Evolutionary conservation across 2,113 vertebrate species (phyloP).

Genomic region (Rhineura floridana): DNA sequence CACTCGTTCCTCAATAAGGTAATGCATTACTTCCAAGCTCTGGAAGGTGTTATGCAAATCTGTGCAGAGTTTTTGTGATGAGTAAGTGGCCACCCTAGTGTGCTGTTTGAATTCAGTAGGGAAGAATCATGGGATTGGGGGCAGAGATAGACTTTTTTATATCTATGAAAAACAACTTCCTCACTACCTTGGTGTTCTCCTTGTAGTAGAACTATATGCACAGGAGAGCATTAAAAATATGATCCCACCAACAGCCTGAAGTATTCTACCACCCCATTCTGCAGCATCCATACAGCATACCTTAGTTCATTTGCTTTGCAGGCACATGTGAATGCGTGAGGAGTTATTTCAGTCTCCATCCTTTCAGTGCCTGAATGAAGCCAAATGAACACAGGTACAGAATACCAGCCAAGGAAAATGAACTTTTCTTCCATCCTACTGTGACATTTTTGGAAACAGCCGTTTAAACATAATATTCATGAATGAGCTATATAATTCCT

Average conservation of each 20-base stretch:
- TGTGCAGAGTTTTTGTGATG: too few relatives aligned
- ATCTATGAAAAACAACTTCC: background rate
- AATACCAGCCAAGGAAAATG: constrained; percentile 66
- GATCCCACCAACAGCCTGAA: background rate
- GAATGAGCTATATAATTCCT: constrained; percentile 71
- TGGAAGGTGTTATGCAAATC: too few relatives aligned
- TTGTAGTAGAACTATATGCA: background rate
- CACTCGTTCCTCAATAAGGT: too few relatives aligned
- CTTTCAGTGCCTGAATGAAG: constrained; percentile 57
- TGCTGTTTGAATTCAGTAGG: background rate
- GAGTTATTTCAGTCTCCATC: constrained; percentile 69
- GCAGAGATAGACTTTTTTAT: background rate
- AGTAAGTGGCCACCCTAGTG: too few relatives aligned
- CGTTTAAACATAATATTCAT: constrained; percentile 72
- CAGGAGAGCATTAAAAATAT: background rate
- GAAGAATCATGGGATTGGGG: too few relatives aligned
- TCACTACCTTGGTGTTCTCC: background rate
- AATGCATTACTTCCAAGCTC: too few relatives aligned
- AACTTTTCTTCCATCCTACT: constrained; percentile 60
- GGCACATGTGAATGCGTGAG: constrained; percentile 66
- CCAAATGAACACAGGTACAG: constrained; percentile 70
- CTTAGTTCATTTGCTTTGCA: constrained; percentile 56
- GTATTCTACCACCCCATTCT: background rate
- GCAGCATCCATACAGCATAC: background rate
- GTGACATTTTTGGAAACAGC: constrained; percentile 71